A percentile compares a stretch with the other conserved stretches of the same genome.
Conservation (phyloP, 2,888 invertebrate species). For the Hemicrepidius hirtus region DNA sequence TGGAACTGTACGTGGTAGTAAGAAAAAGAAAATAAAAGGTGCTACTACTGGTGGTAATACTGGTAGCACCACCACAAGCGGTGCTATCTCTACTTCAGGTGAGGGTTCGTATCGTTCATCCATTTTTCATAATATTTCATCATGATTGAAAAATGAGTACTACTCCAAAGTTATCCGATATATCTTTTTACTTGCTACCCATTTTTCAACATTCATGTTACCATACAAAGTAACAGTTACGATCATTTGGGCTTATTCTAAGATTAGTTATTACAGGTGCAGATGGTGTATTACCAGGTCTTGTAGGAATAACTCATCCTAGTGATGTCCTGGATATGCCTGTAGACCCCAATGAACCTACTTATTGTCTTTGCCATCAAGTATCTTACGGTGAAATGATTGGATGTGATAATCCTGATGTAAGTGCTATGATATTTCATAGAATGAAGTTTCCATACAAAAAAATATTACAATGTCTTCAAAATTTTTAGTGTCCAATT, state of each 20-base stretch:
- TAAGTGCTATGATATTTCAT: conserved; percentile 70
- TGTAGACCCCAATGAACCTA: conserved; percentile 98
- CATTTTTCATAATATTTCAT: conserved; percentile 21
- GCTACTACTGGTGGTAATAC: conserved; percentile 59
- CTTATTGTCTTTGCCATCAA: conserved; percentile 98
- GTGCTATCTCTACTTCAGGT: conserved; percentile 69
- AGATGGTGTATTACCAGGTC: conserved; percentile 70
- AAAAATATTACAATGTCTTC: conserved; percentile 12
- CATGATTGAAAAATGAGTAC: conserved; percentile 8
- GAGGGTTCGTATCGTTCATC: conserved; percentile 70
- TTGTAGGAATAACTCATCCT: conserved; percentile 84
- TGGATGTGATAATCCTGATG: conserved; percentile 95
- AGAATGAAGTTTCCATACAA: conserved; percentile 11
- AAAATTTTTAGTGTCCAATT: conserved; percentile 81
- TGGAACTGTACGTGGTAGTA: conserved; percentile 68
- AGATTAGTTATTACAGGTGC: conserved; percentile 64
- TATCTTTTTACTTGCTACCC: too few relatives aligned
- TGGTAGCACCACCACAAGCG: conserved; percentile 64
- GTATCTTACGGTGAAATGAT: conserved; percentile 98
- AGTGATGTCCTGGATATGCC: conserved; percentile 94
- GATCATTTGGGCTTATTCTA: neutral
- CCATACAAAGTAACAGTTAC: neutral
- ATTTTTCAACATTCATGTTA: conserved; percentile 2
- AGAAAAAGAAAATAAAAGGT: conserved; percentile 78
- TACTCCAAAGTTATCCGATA: too few relatives aligned